phyloP scores from a whole-genome alignment of 2,888 invertebrate species.

The Torymus auratus region DNA sequence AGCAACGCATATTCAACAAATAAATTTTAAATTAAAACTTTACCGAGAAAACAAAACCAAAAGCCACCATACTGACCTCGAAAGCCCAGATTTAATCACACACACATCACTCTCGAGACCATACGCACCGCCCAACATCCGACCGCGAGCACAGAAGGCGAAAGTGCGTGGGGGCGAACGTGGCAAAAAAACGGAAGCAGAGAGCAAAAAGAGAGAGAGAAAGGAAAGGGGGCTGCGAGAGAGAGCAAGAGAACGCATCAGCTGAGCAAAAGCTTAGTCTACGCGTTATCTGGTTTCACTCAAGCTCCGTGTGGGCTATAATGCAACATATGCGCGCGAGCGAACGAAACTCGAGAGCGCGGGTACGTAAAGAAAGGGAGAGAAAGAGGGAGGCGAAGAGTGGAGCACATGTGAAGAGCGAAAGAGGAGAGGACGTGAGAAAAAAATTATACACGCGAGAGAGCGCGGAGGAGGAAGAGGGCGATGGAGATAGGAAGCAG shows the following conservation, averaged over 20 bases:
- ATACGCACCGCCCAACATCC: too few relatives aligned
- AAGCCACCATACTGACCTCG: too few relatives aligned
- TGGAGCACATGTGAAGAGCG: background rate
- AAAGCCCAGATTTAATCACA: too few relatives aligned
- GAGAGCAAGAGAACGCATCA: conserved; percentile 19
- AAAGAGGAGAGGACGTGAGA: conserved; percentile 19
- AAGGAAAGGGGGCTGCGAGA: background rate
- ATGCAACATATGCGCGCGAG: conserved; percentile 8
- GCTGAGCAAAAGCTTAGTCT: conserved; percentile 51
- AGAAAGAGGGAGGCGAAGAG: background rate
- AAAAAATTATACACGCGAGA: conserved; percentile 25
- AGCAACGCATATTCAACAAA: too few relatives aligned
- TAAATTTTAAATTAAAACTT: too few relatives aligned
- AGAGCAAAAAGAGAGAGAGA: background rate
- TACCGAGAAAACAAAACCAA: too few relatives aligned
- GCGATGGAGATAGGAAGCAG: conserved; percentile 5
- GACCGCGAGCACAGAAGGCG: background rate
- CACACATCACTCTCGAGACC: too few relatives aligned
- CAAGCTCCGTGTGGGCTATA: conserved; percentile 14
- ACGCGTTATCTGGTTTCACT: conserved; percentile 55
- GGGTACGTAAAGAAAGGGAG: background rate
- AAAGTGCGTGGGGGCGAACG: background rate
- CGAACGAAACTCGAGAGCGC: conserved; percentile 50
- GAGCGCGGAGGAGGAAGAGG: background rate
- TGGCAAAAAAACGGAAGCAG: background rate